A percentile compares a stretch with the other conserved stretches of the same genome.
Evolutionary conservation across 2,113 vertebrate species (phyloP).

Genomic region (Petaurus breviceps): DNA sequence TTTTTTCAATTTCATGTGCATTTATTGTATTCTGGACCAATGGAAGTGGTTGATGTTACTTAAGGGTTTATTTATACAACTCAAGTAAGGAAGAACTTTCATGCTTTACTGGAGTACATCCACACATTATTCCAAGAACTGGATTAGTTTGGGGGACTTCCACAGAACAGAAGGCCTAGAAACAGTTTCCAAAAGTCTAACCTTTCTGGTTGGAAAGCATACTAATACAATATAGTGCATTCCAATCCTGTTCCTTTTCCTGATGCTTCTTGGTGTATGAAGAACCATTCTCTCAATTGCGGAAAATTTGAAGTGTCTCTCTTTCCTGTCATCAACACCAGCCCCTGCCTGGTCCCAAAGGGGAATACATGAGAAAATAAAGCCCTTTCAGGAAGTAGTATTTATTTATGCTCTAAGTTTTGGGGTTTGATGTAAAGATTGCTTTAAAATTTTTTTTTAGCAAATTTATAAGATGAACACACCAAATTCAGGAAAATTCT

Average conservation of each 20-base stretch:
- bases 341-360: not conserved
- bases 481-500: not conserved
- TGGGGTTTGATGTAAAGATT: not conserved
- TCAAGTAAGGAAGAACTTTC: not conserved
- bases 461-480: not conserved
- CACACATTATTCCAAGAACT: not conserved
- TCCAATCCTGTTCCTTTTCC: not conserved
- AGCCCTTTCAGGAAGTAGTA: not conserved
- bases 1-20: not conserved
- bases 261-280: not conserved
- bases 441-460: not conserved
- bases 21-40: not conserved
- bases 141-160: not conserved
- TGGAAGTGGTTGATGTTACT: not conserved
- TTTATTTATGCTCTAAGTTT: not conserved
- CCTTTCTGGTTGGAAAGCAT: not conserved
- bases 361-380: not conserved
- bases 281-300: not conserved
- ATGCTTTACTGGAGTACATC: not conserved
- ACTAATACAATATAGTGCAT: not conserved
- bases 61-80: not conserved
- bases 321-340: not conserved
- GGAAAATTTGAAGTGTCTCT: not conserved
- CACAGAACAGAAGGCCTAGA: not conserved
- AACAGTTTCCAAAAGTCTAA: not conserved